Evolutionary conservation across 2,113 vertebrate species (phyloP), one percentile per base, ranked within the genome.

Genomic region (Melospiza georgiana): DNA sequence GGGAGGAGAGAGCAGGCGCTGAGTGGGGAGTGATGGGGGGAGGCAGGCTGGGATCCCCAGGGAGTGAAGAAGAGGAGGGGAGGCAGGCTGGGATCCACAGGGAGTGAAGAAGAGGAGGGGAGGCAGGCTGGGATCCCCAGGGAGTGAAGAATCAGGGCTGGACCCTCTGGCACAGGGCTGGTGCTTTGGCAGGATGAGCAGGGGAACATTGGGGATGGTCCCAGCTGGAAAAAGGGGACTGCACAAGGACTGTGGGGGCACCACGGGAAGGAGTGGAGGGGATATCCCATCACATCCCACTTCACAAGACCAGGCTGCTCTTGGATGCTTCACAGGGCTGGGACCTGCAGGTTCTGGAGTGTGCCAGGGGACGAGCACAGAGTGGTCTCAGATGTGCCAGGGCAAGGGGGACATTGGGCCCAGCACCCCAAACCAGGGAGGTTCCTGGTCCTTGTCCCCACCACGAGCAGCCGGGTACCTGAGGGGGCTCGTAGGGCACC

Each of bases 401-500:
- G 55, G 15, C 27, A 2, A 33, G 75, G 41, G 8, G 35, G 28
- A 24, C 3, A 8, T 5, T 5, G 23, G 3, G 4, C 73, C 46
- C 10, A 31, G 54, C 68, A 80, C 27, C 57, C 57, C 77, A 11
- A 33, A 23, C 6, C 19, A 23, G 22, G 3, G 35, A 24, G 44
- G 63, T 22, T 41, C 41, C 61, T 7, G 59, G 12, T 55, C 57
- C 55, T 51, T n/a, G 3, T 68, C 33, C 49, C 39, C 4, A 1
- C 11, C 27, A 2, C 0, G 2, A 10, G 37, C 63, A 31, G 20
- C 59, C 6, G 0, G 97, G 72, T 97, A 99, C 99, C 99, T 99
- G 99, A 1, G 99, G 99, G 49, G 98, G 93, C 85, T 99, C 99
- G 5, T 99, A 99, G 10, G 99, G 99, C 87, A 99, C 98, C 93